Evolutionary conservation across 1,140 invertebrate species (phyloP), one percentile per base, ranked within the genome.

Genomic region (Lasioglossum baleicum): DNA sequence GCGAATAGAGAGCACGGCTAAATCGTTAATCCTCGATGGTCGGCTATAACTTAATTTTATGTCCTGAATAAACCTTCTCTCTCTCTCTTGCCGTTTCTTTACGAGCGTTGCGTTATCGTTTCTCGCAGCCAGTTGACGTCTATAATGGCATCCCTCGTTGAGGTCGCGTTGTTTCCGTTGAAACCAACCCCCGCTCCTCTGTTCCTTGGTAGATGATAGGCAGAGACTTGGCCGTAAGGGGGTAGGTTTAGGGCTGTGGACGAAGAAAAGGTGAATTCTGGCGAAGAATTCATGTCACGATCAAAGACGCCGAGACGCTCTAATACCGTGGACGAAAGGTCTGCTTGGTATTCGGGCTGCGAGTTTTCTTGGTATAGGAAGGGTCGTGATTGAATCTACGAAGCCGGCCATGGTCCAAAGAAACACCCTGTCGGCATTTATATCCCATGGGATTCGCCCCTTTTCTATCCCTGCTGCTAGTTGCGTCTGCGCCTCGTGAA

Each of bases 371-470:
- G 85, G 87, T 85, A 83, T 86, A 82, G 82, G 80, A 80, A 78
- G 87, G 87, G 88, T 90, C 87, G 89, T 90, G 89, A 90, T 90
- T 90, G 89, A 90, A 90, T 90, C 86, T 83, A 82, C 77, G 79
- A 42, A 48, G 78, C 84, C 84, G 84, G 83, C 82, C 87, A 87
- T 56, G 81, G 85, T 87, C 88, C 85, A 82, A 88, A 85, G 85
- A 84, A 90, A 90, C 88, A 88, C 82, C 84, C 88, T 77, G 77
- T 53, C 58, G 74, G 87, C 89, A 90, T 90, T 90, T 90, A 90
- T 90, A 88, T 89, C 86, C 81, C 77, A 70, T 75, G 84, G 84
- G 85, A 82, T 79, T 26, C 63, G 44, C 51, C 61, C 2, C 61
- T 31, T 35, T 5, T 20, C 26, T 26, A n/a, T n/a, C n/a, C n/a